Conservation (phyloP, 37 sponge, comb jelly and placozoan species). For the Petrosia ficiformis region DNA sequence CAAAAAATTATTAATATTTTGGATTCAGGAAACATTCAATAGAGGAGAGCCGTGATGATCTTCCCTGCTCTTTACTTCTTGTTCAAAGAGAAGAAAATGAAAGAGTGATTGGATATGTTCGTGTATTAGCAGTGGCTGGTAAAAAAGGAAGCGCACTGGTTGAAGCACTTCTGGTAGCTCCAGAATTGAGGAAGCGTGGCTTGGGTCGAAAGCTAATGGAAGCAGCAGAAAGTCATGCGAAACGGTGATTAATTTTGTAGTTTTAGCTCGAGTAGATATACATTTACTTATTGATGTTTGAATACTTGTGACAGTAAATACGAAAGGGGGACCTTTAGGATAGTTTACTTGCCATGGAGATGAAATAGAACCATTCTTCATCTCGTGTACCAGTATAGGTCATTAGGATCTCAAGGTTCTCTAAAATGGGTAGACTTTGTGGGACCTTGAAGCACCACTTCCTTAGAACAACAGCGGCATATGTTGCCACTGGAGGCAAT, state of each 20-base stretch:
- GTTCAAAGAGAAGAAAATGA: not conserved
- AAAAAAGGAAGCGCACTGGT: constrained; percentile 25
- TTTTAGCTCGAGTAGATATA: too few species aligned
- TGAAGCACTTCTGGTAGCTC: constrained; percentile 53
- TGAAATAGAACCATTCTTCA: constrained; percentile 53
- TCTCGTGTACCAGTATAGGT: constrained; percentile 44
- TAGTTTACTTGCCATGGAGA: constrained; percentile 25
- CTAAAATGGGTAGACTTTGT: constrained; percentile 3
- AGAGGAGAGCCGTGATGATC: constrained; percentile 4
- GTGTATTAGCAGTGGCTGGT: constrained; percentile 40
- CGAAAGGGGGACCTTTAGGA: too few species aligned
- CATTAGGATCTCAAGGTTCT: constrained; percentile 13
- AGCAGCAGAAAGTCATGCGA: constrained; percentile 33
- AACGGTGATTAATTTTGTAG: too few species aligned
- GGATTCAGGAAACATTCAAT: constrained; percentile 15
- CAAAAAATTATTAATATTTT: not conserved
- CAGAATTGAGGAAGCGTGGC: constrained; percentile 39
- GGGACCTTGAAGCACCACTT: constrained; percentile 38
- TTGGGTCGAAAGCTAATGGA: constrained; percentile 56
- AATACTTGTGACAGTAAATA: too few species aligned
- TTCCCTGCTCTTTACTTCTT: constrained; percentile 60
- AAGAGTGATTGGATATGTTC: constrained; percentile 49
- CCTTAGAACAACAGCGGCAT: constrained; percentile 30
- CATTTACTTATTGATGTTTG: too few species aligned
- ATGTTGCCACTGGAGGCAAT: constrained; percentile 39